Base-by-base conservation (phyloP, 2,797 vertebrate species). In the Numenius phaeopus region DNA sequence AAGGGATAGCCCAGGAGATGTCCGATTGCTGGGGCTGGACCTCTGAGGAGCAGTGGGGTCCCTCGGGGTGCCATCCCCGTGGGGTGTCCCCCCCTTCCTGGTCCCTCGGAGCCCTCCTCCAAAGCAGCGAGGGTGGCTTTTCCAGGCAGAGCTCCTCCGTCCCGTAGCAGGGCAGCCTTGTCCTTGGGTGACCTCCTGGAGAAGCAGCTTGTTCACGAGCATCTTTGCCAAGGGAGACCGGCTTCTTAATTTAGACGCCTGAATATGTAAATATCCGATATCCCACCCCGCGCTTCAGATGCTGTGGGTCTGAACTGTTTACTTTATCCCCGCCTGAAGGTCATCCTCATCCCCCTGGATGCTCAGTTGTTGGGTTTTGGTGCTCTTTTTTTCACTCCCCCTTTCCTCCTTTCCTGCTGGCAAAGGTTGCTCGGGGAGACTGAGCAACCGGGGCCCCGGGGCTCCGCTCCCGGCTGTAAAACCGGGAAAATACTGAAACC, bases 211-310 rank as follows among this genome's bases (percentile, higher is more conserved):
- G 65, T 37, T 11, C 27, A 1, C 57, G 2, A 7, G 2, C 80
- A 46, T 27, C 80, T 50, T 19, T 46, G 58, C 82, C 6, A 4
- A 66, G 82, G 46, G 44, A 77, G 19, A 40, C 7, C 1, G 0
- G 19, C 19, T 78, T 13, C 92, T 71, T 59, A 13, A 86, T 65
- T 96, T 6, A 71, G 54, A 24, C 18, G 21, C 77, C 49, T 23
- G 52, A 37, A 52, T 7, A 27, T 71, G 69, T 71, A 49, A 84
- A 84, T 52, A 86, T 62, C 94, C 55, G 75, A 82, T 40, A 86
- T 70, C 92, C 55, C 80, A 4, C 24, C 59, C 47, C 0, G 0
- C 3, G 1, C 65, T 71, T 40, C 0, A 2, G 40, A 19, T 75
- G 69, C 87, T 54, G 54, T 11, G 42, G 89, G 89, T 70, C 77